These are phyloP conservation scores for Nymphalis io DNA, from an alignment of 1,140 invertebrate genomes.

Conservation along the genomic window DNA sequence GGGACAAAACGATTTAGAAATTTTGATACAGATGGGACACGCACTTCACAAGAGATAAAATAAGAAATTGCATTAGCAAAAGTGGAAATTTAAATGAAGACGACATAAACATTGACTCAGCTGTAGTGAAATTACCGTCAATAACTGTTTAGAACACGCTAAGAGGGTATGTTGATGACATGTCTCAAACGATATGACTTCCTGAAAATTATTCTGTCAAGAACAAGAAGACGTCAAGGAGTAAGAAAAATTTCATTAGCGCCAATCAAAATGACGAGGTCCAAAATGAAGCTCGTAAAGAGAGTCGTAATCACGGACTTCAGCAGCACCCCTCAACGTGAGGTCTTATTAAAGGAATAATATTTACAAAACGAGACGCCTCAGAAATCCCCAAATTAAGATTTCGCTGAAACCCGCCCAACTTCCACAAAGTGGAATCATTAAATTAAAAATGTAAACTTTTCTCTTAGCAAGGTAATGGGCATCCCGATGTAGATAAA, in stretches of 20 bases:
- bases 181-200: constrained; percentile 49
- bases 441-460: constrained; percentile 83
- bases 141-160: constrained; percentile 55
- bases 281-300: constrained; percentile 77
- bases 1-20: constrained; percentile 77
- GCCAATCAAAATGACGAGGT: constrained; percentile 81
- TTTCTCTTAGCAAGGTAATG: constrained; percentile 82
- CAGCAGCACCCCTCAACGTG: constrained; percentile 76
- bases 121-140: constrained; percentile 64
- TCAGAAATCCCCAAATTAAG: constrained; percentile 81
- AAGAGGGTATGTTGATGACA: constrained; percentile 67
- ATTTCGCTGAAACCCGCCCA: constrained; percentile 79
- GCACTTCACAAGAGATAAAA: constrained; percentile 73
- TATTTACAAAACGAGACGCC: constrained; percentile 81
- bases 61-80: constrained; percentile 78
- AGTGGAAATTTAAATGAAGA: constrained; percentile 75
- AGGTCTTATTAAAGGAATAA: constrained; percentile 81
- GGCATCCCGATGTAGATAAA: constrained; percentile 81
- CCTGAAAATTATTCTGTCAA: constrained; percentile 76
- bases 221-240: constrained; percentile 74
- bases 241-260: constrained; percentile 81
- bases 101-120: constrained; percentile 64
- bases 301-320: constrained; percentile 79
- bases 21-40: constrained; percentile 78
- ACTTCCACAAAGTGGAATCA: constrained; percentile 81